Conservation (phyloP, 2,797 vertebrate genomes). For the Lemur catta region DNA sequence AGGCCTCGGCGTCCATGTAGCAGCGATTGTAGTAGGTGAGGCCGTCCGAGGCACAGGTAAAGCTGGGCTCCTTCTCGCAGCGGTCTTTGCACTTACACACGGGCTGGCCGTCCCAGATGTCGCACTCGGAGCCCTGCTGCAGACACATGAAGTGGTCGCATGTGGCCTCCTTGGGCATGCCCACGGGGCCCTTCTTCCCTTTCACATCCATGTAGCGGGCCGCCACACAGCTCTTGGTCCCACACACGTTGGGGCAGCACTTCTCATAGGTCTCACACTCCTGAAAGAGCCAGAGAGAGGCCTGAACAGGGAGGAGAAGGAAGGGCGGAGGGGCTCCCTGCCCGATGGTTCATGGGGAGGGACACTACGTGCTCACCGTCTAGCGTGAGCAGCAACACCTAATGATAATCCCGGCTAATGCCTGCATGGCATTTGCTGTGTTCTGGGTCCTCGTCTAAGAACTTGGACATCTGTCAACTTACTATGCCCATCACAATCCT, state of each 20-base stretch:
- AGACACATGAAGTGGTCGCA: conserved; percentile 98
- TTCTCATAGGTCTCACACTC: conserved; percentile 98
- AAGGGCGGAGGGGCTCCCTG: fast-evolving
- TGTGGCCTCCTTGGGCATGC: conserved; percentile 95
- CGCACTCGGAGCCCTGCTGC: conserved; percentile 97
- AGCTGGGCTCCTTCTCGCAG: conserved; percentile 97
- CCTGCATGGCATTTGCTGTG: too few relatives aligned
- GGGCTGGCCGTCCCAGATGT: conserved; percentile 98
- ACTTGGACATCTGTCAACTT: not conserved
- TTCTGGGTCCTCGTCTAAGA: not conserved
- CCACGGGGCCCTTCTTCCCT: conserved; percentile 93
- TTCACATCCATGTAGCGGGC: conserved; percentile 95
- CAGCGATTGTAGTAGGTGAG: conserved; percentile 99
- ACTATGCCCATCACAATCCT: not conserved
- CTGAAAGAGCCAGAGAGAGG: conserved; percentile 80
- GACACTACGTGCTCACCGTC: fast-evolving
- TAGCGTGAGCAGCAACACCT: fast-evolving
- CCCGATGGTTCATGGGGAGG: fast-evolving
- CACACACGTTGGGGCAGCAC: conserved; percentile 98
- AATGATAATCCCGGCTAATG: fast-evolving
- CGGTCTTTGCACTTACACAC: conserved; percentile 98
- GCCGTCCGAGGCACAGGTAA: conserved; percentile 98
- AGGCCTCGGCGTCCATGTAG: conserved; percentile 99
- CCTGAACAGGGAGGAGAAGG: not conserved
- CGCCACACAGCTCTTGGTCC: conserved; percentile 96